Conservation (phyloP, 2,113 vertebrate species). For the Mesocricetus auratus region DNA sequence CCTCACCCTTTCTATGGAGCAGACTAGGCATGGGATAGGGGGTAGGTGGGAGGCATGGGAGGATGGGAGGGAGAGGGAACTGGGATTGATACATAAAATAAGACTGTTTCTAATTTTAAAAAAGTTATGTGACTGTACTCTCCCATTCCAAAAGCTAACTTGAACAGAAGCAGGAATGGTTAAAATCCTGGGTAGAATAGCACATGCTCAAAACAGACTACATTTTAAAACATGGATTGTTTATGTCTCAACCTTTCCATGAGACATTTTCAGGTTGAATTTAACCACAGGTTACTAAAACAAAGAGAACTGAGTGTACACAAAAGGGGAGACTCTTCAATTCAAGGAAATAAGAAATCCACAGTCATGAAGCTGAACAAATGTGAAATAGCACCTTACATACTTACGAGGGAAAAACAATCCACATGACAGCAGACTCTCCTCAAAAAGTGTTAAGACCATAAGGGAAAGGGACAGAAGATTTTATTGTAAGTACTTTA, state of each 20-base stretch:
- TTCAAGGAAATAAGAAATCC: constrained; percentile 27
- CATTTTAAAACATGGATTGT: neutral
- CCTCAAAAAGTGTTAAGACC: neutral
- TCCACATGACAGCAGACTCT: constrained; percentile 35
- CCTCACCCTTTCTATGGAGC: too few species aligned
- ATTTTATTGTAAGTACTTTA: constrained; percentile 38
- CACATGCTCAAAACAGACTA: neutral
- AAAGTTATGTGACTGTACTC: neutral
- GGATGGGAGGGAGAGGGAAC: too few species aligned
- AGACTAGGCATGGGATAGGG: too few species aligned
- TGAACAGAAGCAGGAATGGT: neutral
- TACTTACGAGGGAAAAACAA: neutral
- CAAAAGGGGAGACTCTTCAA: neutral
- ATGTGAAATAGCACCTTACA: constrained; percentile 9
- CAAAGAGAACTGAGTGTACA: neutral
- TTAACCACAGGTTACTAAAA: neutral
- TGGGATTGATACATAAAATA: too few species aligned
- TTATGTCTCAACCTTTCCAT: neutral
- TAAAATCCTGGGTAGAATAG: neutral
- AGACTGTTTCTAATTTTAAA: too few species aligned
- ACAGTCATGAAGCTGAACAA: constrained; percentile 2
- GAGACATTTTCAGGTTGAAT: neutral
- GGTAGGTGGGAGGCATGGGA: too few species aligned
- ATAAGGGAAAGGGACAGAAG: neutral
- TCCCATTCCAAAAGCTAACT: neutral